Evolutionary conservation across 2,888 invertebrate species (phyloP).

Genomic region (Acleris cristana): DNA sequence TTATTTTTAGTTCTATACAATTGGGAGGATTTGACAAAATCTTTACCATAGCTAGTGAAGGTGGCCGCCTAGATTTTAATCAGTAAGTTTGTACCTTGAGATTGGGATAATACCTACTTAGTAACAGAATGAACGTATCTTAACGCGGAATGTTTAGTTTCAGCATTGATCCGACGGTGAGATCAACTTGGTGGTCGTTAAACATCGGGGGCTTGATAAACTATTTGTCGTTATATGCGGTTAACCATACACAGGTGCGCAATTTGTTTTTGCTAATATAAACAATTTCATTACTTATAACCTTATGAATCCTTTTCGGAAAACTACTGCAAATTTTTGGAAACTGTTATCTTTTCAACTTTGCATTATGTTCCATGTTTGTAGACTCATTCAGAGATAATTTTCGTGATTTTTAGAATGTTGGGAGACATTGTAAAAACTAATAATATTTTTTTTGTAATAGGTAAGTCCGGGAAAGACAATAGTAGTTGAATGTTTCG

Average conservation of each 20-base stretch:
- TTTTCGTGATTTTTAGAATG: no score
- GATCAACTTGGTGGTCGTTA: conserved; percentile 93
- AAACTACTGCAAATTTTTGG: no score
- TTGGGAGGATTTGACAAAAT: conserved; percentile 88
- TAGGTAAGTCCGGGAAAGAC: no score
- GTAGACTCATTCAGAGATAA: no score
- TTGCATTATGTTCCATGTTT: no score
- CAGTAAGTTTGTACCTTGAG: conserved; percentile 74
- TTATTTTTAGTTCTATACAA: conserved; percentile 88
- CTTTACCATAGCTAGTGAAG: conserved; percentile 87
- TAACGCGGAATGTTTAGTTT: conserved; percentile 76
- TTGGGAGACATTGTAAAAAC: no score
- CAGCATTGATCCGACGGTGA: conserved; percentile 90
- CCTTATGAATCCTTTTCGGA: no score
- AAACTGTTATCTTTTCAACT: no score
- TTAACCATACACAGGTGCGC: conserved; percentile 90
- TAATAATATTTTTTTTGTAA: no score
- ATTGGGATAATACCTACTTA: not conserved
- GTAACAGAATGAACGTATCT: not conserved
- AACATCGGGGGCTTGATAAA: conserved; percentile 91
- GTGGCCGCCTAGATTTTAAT: conserved; percentile 88
- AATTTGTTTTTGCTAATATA: not conserved
- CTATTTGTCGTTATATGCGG: conserved; percentile 92
- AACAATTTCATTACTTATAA: no score
- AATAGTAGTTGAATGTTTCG: no score